Evolutionary conservation across 1,140 invertebrate genomes (phyloP).

Genomic region (Monochamus saltuarius): DNA sequence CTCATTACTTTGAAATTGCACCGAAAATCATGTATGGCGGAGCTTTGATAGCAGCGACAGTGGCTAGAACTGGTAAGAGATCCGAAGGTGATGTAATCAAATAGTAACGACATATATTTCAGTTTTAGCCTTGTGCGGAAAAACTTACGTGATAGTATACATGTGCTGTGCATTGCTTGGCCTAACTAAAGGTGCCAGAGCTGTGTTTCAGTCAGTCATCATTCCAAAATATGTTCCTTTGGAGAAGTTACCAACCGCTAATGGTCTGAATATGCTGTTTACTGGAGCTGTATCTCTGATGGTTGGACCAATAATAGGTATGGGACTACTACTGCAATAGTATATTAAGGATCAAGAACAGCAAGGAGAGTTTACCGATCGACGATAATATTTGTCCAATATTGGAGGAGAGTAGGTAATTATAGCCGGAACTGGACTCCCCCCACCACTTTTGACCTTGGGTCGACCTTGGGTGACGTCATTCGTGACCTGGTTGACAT

Average conservation of each 20-base stretch:
- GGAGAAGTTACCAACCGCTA: slow-evolving; percentile 56
- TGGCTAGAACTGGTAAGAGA: slow-evolving; percentile 49
- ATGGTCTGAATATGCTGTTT: slow-evolving; percentile 54
- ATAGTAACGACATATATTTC: slow-evolving; percentile 10
- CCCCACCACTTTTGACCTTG: too few species aligned
- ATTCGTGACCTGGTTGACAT: too few species aligned
- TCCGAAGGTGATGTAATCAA: too few species aligned
- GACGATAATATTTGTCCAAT: too few species aligned
- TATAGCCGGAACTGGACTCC: too few species aligned
- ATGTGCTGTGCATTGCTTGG: slow-evolving; percentile 35
- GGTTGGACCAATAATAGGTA: slow-evolving; percentile 54
- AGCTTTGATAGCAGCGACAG: slow-evolving; percentile 46
- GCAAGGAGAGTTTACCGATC: too few species aligned
- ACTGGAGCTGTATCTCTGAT: slow-evolving; percentile 52
- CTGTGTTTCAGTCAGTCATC: slow-evolving; percentile 52
- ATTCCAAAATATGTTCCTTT: slow-evolving; percentile 53
- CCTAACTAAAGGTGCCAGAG: slow-evolving; percentile 46
- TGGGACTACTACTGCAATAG: background rate
- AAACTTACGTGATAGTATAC: slow-evolving; percentile 13
- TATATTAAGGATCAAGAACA: too few species aligned
- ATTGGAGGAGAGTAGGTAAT: too few species aligned
- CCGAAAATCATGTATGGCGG: slow-evolving; percentile 48
- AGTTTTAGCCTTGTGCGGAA: slow-evolving; percentile 19
- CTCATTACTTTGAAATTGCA: slow-evolving; percentile 42
- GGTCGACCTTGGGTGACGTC: too few species aligned